Conservation (phyloP, 2,888 invertebrate genomes). For the Heliconius aoede region DNA sequence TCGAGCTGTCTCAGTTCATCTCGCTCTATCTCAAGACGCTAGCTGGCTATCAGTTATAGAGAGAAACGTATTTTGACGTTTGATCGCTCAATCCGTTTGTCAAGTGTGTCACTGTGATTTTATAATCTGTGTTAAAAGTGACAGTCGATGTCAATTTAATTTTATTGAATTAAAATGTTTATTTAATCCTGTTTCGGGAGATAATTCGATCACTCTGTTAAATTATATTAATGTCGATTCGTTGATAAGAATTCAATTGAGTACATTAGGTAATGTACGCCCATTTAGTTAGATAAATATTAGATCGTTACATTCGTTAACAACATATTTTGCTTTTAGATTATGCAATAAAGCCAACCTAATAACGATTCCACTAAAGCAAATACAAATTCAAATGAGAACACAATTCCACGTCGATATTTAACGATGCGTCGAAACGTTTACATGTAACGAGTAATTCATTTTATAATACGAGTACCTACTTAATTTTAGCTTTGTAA, state of each 20-base stretch:
- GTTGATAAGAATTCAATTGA: constrained; percentile 20
- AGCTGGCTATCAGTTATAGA: constrained; percentile 49
- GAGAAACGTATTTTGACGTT: constrained; percentile 64
- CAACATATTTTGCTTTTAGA: constrained; percentile 5
- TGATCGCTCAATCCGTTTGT: constrained; percentile 71
- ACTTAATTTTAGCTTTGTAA: not conserved
- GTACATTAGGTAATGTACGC: constrained; percentile 36
- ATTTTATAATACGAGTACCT: constrained; percentile 6
- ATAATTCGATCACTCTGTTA: constrained; percentile 43
- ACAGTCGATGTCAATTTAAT: constrained; percentile 60
- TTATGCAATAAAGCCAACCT: not conserved
- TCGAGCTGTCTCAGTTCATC: constrained; percentile 63
- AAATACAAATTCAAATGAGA: not conserved
- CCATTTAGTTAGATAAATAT: not conserved
- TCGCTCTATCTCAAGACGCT: constrained; percentile 51
- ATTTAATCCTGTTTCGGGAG: constrained; percentile 46
- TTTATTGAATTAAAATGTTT: constrained; percentile 53
- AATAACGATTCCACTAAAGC: constrained; percentile 2
- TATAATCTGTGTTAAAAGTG: constrained; percentile 68
- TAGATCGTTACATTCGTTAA: not conserved
- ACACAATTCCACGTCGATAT: not conserved
- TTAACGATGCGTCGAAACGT: not conserved
- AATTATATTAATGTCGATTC: constrained; percentile 36
- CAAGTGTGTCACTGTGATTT: constrained; percentile 66
- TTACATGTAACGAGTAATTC: constrained; percentile 10